A percentile compares a stretch with the other conserved stretches of the same genome.
These are phyloP conservation scores for Antigone vipio DNA, from an alignment of 2,113 vertebrate genomes.

Conservation along the genomic window DNA sequence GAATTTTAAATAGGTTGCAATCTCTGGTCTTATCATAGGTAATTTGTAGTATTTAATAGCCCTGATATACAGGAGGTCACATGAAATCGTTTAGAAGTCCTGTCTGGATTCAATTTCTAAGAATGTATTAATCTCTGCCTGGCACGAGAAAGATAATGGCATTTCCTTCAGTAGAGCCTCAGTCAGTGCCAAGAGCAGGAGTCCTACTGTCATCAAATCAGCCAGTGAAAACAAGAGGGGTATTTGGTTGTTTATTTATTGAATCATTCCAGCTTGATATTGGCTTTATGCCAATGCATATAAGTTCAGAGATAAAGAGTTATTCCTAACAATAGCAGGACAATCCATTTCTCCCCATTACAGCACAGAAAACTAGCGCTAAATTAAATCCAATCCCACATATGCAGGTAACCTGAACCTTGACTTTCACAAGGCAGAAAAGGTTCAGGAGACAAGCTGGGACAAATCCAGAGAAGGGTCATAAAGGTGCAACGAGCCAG, in stretches of 20 bases:
- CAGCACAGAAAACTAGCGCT: background rate
- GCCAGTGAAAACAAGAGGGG: slow-evolving; percentile 50
- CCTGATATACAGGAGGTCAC: slow-evolving; percentile 52
- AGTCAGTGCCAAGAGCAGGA: slow-evolving; percentile 34
- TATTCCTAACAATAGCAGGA: background rate
- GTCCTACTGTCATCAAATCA: slow-evolving; percentile 43
- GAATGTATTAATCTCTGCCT: slow-evolving; percentile 65
- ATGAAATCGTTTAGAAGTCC: slow-evolving; percentile 55
- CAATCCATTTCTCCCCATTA: background rate
- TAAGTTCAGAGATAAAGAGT: slow-evolving; percentile 43
- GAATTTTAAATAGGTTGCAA: slow-evolving; percentile 45
- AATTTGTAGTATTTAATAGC: slow-evolving; percentile 65
- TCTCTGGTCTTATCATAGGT: slow-evolving; percentile 46
- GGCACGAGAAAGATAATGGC: slow-evolving; percentile 56
- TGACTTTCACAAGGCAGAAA: slow-evolving; percentile 8
- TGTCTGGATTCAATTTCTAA: slow-evolving; percentile 62
- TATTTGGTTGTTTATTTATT: slow-evolving; percentile 64
- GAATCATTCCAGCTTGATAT: slow-evolving; percentile 38
- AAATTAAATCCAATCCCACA: background rate
- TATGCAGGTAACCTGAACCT: slow-evolving; percentile 38
- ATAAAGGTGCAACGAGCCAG: slow-evolving; percentile 35
- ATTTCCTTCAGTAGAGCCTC: slow-evolving; percentile 41
- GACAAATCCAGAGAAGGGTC: slow-evolving; percentile 46
- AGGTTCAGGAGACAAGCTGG: slow-evolving; percentile 41
- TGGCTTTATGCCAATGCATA: slow-evolving; percentile 37